Percentiles rank a stretch among this genome's conserved stretches.
Conservation (phyloP, 2,113 vertebrate species). For the Alectura lathami region DNA sequence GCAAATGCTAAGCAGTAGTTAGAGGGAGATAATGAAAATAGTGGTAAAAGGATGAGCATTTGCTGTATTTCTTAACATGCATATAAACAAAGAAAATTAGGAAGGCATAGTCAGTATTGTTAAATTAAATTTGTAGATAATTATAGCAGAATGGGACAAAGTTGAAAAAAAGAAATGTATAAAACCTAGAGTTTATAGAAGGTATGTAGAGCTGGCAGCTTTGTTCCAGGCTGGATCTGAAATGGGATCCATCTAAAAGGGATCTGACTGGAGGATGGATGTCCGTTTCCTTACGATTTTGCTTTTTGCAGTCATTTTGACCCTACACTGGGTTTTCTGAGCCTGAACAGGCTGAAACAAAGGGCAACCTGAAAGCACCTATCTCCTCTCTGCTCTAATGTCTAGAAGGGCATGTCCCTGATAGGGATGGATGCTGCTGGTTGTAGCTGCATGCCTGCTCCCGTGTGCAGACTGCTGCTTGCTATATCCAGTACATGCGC, state of each 20-base stretch:
- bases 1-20: background rate
- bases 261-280: background rate
- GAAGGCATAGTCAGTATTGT: background rate
- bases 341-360: background rate
- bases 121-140: background rate
- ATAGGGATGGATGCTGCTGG: background rate
- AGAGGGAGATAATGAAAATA: background rate
- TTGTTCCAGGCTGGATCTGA: no score
- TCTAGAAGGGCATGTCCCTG: background rate
- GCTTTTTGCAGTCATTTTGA: background rate
- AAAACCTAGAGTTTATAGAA: background rate
- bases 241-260: no score
- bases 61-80: background rate
- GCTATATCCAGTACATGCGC: accelerated
- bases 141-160: background rate
- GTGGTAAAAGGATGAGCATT: background rate
- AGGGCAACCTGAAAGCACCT: background rate
- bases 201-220: background rate
- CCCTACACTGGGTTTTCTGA: background rate
- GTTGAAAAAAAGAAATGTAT: background rate
- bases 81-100: background rate
- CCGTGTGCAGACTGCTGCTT: background rate
- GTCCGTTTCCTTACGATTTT: background rate
- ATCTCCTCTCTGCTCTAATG: background rate
- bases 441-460: background rate